phyloP scores from a whole-genome alignment of 2,888 invertebrate genomes.

The Drosophila diplacantha region DNA sequence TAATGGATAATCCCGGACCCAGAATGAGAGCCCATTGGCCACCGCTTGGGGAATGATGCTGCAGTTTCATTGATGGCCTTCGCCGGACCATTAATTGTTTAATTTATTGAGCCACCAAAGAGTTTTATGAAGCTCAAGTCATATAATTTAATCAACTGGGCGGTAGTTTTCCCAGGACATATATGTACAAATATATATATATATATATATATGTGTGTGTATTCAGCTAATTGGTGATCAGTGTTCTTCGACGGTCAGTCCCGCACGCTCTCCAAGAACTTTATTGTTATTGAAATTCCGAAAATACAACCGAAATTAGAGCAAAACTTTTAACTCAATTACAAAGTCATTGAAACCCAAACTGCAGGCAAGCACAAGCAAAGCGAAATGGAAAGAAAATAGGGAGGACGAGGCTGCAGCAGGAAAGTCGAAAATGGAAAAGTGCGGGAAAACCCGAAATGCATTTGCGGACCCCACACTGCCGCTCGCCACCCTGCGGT shows the following conservation, averaged over 20 bases:
- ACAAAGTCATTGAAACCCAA: conserved; percentile 57
- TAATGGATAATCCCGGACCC: conserved; percentile 45
- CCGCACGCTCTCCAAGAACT: background rate
- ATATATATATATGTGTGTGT: too few species aligned
- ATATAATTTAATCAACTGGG: conserved; percentile 36
- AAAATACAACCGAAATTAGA: conserved; percentile 38
- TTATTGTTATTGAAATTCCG: conserved; percentile 20
- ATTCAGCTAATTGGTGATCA: conserved; percentile 3
- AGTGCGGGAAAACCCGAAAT: conserved; percentile 25
- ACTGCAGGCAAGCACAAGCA: conserved; percentile 42
- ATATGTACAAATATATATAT: background rate
- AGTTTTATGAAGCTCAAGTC: conserved; percentile 40
- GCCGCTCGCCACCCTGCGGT: conserved; percentile 5
- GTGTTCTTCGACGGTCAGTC: background rate
- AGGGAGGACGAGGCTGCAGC: conserved; percentile 12
- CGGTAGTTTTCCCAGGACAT: background rate
- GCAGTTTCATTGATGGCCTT: conserved; percentile 54
- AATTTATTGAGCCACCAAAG: conserved; percentile 46
- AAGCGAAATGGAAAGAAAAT: conserved; percentile 30
- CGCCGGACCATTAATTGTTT: conserved; percentile 50
- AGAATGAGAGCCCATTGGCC: conserved; percentile 18
- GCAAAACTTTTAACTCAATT: conserved; percentile 60
- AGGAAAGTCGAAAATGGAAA: conserved; percentile 7
- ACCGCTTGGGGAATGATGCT: conserved; percentile 41
- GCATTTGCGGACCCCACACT: conserved; percentile 23